A percentile compares a stretch with the other conserved stretches of the same genome.
These are phyloP conservation scores for Drosophila testacea DNA, from an alignment of 2,888 invertebrate genomes.

Conservation along the genomic window DNA sequence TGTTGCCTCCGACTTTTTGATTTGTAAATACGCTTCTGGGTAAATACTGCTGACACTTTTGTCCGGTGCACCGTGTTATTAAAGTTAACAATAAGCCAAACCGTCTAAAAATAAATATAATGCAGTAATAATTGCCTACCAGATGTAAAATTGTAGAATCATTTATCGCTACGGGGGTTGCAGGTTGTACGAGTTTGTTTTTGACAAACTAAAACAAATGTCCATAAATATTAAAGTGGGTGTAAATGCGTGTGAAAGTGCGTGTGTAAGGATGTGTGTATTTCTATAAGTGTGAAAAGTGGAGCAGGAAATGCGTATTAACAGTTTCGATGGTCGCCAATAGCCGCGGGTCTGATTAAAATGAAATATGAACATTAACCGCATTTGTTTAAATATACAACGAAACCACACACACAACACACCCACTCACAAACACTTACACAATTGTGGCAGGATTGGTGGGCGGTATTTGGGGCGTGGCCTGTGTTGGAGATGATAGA, in stretches of 20 bases:
- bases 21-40: no score
- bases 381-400: slow-evolving; percentile 81
- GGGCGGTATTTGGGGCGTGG: background rate
- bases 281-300: slow-evolving; percentile 48
- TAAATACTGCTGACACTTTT: slow-evolving; percentile 18
- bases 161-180: slow-evolving; percentile 48
- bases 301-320: slow-evolving; percentile 67
- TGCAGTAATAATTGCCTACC: slow-evolving; percentile 61
- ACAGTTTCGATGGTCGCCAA: slow-evolving; percentile 40
- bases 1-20: no score
- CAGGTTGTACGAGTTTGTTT: slow-evolving; percentile 67
- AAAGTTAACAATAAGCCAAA: slow-evolving; percentile 67
- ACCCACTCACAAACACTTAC: slow-evolving; percentile 3
- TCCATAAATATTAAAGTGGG: slow-evolving; percentile 10
- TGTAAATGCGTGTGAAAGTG: slow-evolving; percentile 3
- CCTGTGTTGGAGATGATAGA: slow-evolving; percentile 62
- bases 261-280: background rate
- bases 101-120: slow-evolving; percentile 69
- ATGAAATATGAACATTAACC: slow-evolving; percentile 82
- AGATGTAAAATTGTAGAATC: slow-evolving; percentile 67
- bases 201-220: slow-evolving; percentile 72
- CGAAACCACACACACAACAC: slow-evolving; percentile 57
- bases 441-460: background rate
- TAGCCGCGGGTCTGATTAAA: slow-evolving; percentile 72
- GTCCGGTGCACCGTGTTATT: slow-evolving; percentile 18